Conservation (phyloP, 1,140 invertebrate species). For the Brachystomella parvula region DNA sequence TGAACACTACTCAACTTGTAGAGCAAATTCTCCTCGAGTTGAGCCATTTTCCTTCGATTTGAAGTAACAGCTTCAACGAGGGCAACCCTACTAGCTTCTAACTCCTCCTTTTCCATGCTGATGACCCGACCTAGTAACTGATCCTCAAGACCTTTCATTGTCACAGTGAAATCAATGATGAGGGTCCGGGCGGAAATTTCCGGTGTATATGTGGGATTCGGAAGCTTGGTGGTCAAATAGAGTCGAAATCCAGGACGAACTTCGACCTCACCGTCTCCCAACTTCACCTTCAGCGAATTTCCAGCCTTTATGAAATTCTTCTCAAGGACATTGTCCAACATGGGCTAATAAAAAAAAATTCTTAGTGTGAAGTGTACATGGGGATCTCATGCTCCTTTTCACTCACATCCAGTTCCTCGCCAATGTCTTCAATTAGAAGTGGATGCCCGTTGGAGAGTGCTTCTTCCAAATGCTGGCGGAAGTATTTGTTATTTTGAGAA, state of each 20-base stretch:
- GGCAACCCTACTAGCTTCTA: conserved; percentile 85
- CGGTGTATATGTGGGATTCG: conserved; percentile 91
- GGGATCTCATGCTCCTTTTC: conserved; percentile 62
- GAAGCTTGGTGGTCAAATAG: conserved; percentile 91
- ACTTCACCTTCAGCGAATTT: conserved; percentile 75
- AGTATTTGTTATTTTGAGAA: conserved; percentile 92
- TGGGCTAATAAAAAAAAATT: too few relatives aligned
- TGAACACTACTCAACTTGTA: conserved; percentile 80
- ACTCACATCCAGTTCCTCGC: conserved; percentile 82
- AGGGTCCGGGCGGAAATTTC: conserved; percentile 93
- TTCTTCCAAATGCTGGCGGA: conserved; percentile 89
- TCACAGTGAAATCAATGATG: conserved; percentile 96
- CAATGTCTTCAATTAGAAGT: conserved; percentile 86
- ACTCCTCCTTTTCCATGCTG: conserved; percentile 87
- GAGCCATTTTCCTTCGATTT: conserved; percentile 92
- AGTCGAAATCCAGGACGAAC: conserved; percentile 89
- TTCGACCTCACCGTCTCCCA: conserved; percentile 56
- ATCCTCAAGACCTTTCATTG: conserved; percentile 91
- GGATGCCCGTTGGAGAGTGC: conserved; percentile 84
- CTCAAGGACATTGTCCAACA: conserved; percentile 91
- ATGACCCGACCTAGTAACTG: conserved; percentile 86
- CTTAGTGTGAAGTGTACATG: too few relatives aligned
- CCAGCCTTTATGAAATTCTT: conserved; percentile 97
- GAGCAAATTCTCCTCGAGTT: conserved; percentile 84
- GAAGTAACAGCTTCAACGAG: conserved; percentile 94